Evolutionary conservation across 2,888 invertebrate genomes (phyloP), one percentile per base, ranked within the genome.

Genomic region (Morpho helenor): DNA sequence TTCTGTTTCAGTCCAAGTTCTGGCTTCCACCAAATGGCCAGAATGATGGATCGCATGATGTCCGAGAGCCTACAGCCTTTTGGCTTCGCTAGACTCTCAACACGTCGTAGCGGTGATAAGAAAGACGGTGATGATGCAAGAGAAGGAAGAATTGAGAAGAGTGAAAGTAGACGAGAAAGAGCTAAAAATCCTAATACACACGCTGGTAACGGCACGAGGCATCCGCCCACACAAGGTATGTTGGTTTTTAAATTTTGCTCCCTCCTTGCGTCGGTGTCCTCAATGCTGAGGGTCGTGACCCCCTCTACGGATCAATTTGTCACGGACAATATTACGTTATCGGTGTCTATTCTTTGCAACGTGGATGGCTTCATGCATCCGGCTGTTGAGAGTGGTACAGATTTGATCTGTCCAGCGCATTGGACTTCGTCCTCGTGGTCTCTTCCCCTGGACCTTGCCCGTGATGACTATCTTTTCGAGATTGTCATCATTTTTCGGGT

Each of bases 1-100:
- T 47, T 56, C 31, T 16, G 43, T 58, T 54, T 0, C 80, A 93
- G 93, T 71, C 91, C 93, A 52, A 87, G 92, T 50, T 86, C 92
- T 55, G 88, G 92, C 48, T 91, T 94, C 64, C 94, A 94, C 69
- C 94, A 94, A 70, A 93, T 95, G 92, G 94, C 94, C 52, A 87
- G 94, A 53, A 94, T 95, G 94, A 94, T 94, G 94, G 94, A 95
- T 74, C 93, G 94, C 2, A 88, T 95, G 76, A 93, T 94, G 79
- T 81, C 92, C 59, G 94, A 94, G 69, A 93, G 93, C 58, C 87
- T 94, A 66, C 92, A 94, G 65, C 94, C 94, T 39, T 94, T 93
- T 71, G 92, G 93, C 46, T 94, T 92, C 75, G 93, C 94, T 41
- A 91, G 93, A 74, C 92, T 94, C 78, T 92, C 93, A 43, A 86